Evolutionary conservation across 37 sponge, comb jelly and placozoan species (phyloP), one percentile per base, ranked within the genome.

Genomic region (Beroe forskalii): DNA sequence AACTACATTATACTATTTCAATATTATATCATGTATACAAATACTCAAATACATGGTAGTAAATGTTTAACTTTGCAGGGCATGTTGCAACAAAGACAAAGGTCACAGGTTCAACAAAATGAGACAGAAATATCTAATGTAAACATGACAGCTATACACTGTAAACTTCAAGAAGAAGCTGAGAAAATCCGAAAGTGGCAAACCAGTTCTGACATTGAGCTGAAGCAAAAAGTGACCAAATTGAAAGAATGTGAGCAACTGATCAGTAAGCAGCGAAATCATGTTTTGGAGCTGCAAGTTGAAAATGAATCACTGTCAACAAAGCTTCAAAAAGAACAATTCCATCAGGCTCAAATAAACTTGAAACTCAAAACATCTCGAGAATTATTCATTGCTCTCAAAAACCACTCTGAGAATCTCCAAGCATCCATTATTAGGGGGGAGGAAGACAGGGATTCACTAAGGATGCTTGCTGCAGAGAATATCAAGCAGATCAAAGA

Each of bases 111-210:
- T 2, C 4, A 1, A 20, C 86, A 80, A 80, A 39, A 41, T 80
- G 86, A 80, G 27, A 6, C 55, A 27, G 86, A 90, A 67, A 69
- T 33, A 28, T 60, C 72, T 28, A 64, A 80, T 37, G 92, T 93
- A 1, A 66, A 92, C 62, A 30, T 95, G 92, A 64, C 93, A 2
- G 67, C 64, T 32, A 94, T 96, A 20, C 95, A 94, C 62, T 90
- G 91, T 60, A 89, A 93, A 19, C 92, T 97, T 30, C 94, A 97
- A 44, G 92, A 92, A 35, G 97, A 97, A 89, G 97, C 97, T 24
- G 97, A 97, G 62, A 95, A 95, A 90, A 95, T 97, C 20, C 91
- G 95, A 32, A 93, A 94, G 40, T 97, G 97, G 97, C 94, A 97
- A 86, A 94, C 92, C 32, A 90, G 94, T 20, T 93, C 93, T 62